Conservation (phyloP, 2,113 vertebrate species). For the Cyprinodon variegatus region DNA sequence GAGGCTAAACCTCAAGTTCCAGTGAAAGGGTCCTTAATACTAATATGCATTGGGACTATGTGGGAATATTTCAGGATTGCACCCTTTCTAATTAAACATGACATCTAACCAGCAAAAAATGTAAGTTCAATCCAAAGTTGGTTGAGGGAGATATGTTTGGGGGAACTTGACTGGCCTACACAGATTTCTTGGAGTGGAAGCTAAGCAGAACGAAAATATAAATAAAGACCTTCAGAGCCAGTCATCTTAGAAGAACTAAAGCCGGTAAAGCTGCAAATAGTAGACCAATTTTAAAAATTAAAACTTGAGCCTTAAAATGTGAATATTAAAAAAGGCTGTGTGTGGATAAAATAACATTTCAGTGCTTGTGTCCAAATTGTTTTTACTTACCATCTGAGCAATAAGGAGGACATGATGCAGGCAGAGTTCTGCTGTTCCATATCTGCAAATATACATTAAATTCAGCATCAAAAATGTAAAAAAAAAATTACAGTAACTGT, state of each 20-base stretch:
- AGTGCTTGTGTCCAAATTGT: background rate
- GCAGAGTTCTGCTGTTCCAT: constrained; percentile 91
- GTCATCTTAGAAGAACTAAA: no score
- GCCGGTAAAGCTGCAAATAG: no score
- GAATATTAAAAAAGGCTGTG: background rate
- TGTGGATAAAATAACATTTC: background rate
- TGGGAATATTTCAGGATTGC: background rate
- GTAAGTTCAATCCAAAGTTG: no score
- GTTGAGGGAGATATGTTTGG: background rate
- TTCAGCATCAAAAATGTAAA: background rate
- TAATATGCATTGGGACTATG: no score
- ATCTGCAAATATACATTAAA: constrained; percentile 74
- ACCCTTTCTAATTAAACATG: background rate
- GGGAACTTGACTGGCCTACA: background rate
- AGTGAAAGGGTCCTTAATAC: background rate
- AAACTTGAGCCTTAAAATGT: no score
- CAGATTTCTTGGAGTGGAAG: background rate
- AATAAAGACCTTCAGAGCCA: no score
- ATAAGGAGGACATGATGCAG: constrained; percentile 87
- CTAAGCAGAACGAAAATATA: no score
- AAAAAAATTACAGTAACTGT: background rate
- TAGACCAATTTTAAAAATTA: no score
- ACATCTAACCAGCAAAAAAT: background rate
- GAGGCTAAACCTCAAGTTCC: background rate
- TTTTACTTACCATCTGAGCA: constrained; percentile 86